Conservation (phyloP, 2,888 invertebrate species). For the Nezara viridula region DNA sequence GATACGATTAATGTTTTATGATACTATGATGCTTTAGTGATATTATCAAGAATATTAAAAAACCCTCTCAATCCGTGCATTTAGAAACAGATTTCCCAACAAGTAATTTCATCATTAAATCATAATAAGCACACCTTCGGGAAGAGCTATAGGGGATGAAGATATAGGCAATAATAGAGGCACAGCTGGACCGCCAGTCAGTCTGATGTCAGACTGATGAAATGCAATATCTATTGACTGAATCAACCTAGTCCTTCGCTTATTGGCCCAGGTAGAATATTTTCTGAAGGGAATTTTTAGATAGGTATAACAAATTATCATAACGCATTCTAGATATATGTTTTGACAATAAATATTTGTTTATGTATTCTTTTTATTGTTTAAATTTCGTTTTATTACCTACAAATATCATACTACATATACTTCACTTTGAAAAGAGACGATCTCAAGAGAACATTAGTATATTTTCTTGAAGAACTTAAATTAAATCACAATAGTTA, state of each 20-base stretch:
- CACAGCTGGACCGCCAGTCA: conserved; percentile 21
- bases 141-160: not conserved
- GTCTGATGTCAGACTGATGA: not conserved
- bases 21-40: too few relatives aligned
- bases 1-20: too few relatives aligned
- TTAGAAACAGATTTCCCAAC: not conserved
- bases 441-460: too few relatives aligned
- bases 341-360: too few relatives aligned
- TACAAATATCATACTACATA: too few relatives aligned
- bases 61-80: not conserved
- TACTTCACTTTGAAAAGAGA: too few relatives aligned
- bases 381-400: too few relatives aligned
- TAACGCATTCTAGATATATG: too few relatives aligned
- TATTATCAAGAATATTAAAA: too few relatives aligned
- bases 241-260: not conserved
- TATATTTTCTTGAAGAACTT: too few relatives aligned
- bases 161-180: conserved; percentile 25
- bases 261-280: not conserved
- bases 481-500: too few relatives aligned
- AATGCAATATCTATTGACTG: conserved; percentile 31
- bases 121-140: not conserved
- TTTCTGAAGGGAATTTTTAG: not conserved
- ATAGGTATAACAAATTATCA: not conserved
- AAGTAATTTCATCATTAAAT: not conserved
- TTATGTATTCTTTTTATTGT: too few relatives aligned